Percentiles rank a stretch among this genome's conserved stretches.
Conservation (phyloP, 2,888 invertebrate species). For the Dryobotodes eremita region DNA sequence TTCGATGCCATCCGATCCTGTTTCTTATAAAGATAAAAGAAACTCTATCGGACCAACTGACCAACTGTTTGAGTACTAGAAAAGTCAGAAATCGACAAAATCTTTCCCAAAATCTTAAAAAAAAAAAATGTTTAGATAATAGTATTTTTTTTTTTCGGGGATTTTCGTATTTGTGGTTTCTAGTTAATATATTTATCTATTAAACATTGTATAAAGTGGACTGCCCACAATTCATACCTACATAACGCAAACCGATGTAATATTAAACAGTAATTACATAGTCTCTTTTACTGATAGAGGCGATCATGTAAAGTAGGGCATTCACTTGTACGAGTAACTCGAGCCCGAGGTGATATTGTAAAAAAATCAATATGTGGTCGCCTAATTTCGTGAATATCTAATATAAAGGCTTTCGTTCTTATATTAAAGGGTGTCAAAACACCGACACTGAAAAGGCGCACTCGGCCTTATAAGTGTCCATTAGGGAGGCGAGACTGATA, state of each 20-base stretch:
- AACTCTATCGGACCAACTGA: too few relatives aligned
- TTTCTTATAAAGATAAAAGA: too few relatives aligned
- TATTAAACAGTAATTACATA: not conserved
- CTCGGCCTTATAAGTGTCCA: slow-evolving; percentile 85
- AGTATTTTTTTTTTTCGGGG: too few relatives aligned
- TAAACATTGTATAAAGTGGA: not conserved
- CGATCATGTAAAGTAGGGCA: slow-evolving; percentile 17
- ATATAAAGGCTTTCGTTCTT: slow-evolving; percentile 70
- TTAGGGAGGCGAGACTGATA: slow-evolving; percentile 83
- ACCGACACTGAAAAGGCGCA: slow-evolving; percentile 78
- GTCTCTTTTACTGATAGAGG: not conserved
- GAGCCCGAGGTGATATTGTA: slow-evolving; percentile 1
- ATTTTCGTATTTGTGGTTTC: too few relatives aligned
- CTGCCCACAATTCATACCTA: not conserved
- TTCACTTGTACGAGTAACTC: slow-evolving; percentile 19
- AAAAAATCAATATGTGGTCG: slow-evolving; percentile 50
- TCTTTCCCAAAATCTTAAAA: too few relatives aligned
- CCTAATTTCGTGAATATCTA: slow-evolving; percentile 65
- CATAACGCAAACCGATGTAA: not conserved
- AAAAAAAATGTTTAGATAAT: too few relatives aligned
- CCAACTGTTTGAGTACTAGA: too few relatives aligned
- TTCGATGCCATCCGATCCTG: too few relatives aligned
- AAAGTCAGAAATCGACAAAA: too few relatives aligned
- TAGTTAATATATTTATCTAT: too few relatives aligned
- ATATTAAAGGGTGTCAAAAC: slow-evolving; percentile 80